phyloP scores from a whole-genome alignment of 2,113 vertebrate species.

The Sardina pilchardus region DNA sequence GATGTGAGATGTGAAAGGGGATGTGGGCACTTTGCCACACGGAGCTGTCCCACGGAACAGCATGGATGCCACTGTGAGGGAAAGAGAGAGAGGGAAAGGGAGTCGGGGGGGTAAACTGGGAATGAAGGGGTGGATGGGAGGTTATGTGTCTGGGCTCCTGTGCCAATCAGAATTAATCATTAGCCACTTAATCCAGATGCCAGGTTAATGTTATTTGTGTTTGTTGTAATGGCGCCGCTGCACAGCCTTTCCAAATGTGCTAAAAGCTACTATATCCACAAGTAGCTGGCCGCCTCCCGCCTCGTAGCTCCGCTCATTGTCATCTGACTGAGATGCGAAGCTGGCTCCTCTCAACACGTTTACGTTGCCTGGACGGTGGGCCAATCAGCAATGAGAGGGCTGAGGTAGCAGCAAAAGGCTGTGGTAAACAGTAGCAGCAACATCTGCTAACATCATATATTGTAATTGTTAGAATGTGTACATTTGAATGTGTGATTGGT shows the following conservation, averaged over 20 bases:
- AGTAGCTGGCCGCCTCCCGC: not conserved
- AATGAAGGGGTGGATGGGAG: not conserved
- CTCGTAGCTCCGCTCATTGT: no score
- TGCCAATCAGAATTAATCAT: not conserved
- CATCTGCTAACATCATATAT: no score
- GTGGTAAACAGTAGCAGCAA: no score
- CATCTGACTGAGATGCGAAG: no score
- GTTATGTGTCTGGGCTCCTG: conserved; percentile 8
- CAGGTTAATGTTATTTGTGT: not conserved
- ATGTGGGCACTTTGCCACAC: conserved; percentile 58
- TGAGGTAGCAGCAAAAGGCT: no score
- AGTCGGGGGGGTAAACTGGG: not conserved
- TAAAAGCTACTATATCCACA: not conserved
- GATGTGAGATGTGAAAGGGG: conserved; percentile 71
- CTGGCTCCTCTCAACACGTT: no score
- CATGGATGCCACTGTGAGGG: not conserved
- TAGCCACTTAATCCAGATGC: not conserved
- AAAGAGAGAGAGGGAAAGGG: conserved; percentile 31
- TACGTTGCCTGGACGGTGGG: no score
- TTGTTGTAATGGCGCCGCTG: not conserved
- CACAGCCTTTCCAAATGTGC: not conserved
- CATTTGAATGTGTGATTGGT: no score
- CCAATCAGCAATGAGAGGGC: no score
- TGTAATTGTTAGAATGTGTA: no score
- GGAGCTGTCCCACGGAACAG: conserved; percentile 42